phyloP scores from a whole-genome alignment of 2,113 vertebrate species.

The Lepus timidus region DNA sequence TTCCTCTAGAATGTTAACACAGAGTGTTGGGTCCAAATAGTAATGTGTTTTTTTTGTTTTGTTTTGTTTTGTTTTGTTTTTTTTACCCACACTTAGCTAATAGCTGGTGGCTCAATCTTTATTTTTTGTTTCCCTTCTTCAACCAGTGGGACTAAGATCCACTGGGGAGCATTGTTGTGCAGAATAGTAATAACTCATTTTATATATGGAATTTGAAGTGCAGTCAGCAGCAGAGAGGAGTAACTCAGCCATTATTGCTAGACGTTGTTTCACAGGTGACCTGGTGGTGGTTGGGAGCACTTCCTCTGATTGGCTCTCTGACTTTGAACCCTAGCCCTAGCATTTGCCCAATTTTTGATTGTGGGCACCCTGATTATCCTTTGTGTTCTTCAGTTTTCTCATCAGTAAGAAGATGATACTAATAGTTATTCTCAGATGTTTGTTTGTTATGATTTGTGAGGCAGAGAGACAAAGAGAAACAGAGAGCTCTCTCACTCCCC shows the following conservation, averaged over 20 bases:
- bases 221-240: neutral
- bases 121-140: neutral
- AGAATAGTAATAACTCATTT: neutral
- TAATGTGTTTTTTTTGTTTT: neutral
- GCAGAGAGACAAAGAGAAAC: no score
- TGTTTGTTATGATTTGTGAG: no score
- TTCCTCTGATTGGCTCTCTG: no score
- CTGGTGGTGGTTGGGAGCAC: no score
- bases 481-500: no score
- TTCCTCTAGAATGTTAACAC: neutral
- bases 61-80: neutral
- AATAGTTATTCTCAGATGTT: neutral
- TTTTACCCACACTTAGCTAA: neutral
- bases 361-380: neutral
- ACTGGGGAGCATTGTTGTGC: neutral
- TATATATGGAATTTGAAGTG: neutral
- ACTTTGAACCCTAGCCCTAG: neutral
- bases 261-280: neutral
- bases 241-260: neutral
- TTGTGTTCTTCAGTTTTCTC: neutral
- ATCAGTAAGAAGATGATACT: neutral
- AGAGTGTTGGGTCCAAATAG: accelerated
- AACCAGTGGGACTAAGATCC: neutral
- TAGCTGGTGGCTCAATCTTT: neutral
- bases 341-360: neutral